Evolutionary conservation across 2,113 vertebrate species (phyloP), one percentile per base, ranked within the genome.

Genomic region (Aix galericulata): DNA sequence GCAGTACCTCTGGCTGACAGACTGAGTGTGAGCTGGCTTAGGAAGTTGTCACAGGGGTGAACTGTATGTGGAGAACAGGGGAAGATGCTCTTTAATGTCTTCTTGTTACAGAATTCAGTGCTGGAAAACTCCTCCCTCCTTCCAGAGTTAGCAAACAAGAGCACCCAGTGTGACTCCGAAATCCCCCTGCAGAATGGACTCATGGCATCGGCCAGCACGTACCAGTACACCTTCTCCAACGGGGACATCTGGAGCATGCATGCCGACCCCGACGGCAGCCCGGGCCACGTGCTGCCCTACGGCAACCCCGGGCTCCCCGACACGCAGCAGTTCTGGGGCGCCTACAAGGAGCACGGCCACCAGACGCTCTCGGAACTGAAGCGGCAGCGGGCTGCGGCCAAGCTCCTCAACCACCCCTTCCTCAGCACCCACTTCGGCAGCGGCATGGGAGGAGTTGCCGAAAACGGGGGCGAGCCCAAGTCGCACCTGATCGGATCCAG

Each of bases 361-460:
- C 99, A 99, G 87, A 99, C 99, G 1, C 98, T 99, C 62, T 98
- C 99, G 0, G 99, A 99, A 97, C 98, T 99, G 66, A 99, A 99
- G 97, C 98, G 98, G 93, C 99, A 99, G 97, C 98, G 99, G 66
- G 98, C 98, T 0, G 99, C 99, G 1, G 98, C 99, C 97, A 99
- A 99, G 36, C 95, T 99, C 15, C 98, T 99, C 76, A 98, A 97
- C 78, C 98, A 99, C 91, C 98, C 99, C 13, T 97, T 99, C 97
- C 98, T 99, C 87, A 99, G 99, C 73, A 98, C 98, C 69, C 98
- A 99, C 97, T 98, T 99, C 29, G 95, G 98, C 88, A 98, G 98
- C 18, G 97, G 98, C 68, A 58, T 98, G 79, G 97, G 96, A 80
- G 98, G 98, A 21, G 86, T 84, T 42, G 92, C 97, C 0, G 98